A percentile compares a stretch with the other conserved stretches of the same genome.
phyloP scores from a whole-genome alignment of 2,888 invertebrate species.

The Agrotis segetum region DNA sequence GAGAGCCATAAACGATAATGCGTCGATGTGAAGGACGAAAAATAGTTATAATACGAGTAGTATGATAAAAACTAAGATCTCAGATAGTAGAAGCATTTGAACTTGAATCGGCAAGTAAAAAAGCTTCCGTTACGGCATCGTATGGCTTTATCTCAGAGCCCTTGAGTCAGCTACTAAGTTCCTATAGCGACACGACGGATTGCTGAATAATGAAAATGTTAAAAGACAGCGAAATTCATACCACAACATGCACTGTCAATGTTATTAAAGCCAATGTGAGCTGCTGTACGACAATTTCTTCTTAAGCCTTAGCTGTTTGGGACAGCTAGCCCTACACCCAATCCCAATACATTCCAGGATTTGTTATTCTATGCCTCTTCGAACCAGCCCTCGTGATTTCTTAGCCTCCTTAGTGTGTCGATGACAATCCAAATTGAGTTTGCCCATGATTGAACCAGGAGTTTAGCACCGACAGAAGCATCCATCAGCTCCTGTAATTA shows the following conservation, averaged over 20 bases:
- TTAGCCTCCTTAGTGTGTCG: too few relatives aligned
- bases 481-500: too few relatives aligned
- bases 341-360: too few relatives aligned
- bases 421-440: too few relatives aligned
- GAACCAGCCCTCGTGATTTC: too few relatives aligned
- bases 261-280: too few relatives aligned
- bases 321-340: too few relatives aligned
- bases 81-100: not conserved
- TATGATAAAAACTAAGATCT: not conserved
- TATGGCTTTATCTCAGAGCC: not conserved
- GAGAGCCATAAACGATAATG: constrained; percentile 22
- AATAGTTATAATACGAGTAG: constrained; percentile 21
- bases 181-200: not conserved
- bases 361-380: too few relatives aligned
- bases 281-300: too few relatives aligned
- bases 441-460: too few relatives aligned
- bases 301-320: too few relatives aligned
- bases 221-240: not conserved
- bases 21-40: constrained; percentile 30
- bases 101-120: not conserved
- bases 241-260: not conserved
- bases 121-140: constrained; percentile 8
- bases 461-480: too few relatives aligned
- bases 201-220: not conserved
- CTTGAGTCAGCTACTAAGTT: not conserved